Conservation (phyloP, 2,888 invertebrate species). For the Shargacucullia verbasci region DNA sequence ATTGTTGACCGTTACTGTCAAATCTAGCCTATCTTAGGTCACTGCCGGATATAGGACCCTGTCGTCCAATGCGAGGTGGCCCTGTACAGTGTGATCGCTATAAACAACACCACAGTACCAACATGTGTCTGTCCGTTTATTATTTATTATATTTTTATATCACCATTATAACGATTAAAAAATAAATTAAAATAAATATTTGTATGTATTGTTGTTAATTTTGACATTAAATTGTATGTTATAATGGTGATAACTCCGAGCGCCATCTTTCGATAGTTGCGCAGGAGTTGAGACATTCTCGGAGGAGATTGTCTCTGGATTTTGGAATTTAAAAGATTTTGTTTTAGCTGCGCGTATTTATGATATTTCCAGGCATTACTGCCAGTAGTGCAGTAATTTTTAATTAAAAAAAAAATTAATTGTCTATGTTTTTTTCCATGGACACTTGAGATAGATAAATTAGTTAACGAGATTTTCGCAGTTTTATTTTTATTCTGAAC, state of each 20-base stretch:
- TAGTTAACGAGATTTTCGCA: not conserved
- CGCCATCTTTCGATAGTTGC: slow-evolving; percentile 22
- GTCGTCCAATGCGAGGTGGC: too few relatives aligned
- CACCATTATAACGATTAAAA: slow-evolving; percentile 40
- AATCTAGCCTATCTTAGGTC: too few relatives aligned
- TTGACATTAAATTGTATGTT: slow-evolving; percentile 12
- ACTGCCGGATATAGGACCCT: too few relatives aligned
- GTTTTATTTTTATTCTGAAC: too few relatives aligned
- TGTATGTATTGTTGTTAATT: not conserved
- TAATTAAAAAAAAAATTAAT: not conserved
- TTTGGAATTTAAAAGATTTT: not conserved
- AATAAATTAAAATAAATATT: not conserved
- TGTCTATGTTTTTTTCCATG: slow-evolving; percentile 5
- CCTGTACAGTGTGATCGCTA: not conserved
- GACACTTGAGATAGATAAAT: not conserved
- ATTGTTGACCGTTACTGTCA: too few relatives aligned
- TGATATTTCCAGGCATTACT: not conserved
- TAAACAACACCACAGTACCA: slow-evolving; percentile 6
- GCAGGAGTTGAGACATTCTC: slow-evolving; percentile 56
- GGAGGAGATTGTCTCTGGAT: slow-evolving; percentile 50
- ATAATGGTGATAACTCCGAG: slow-evolving; percentile 39
- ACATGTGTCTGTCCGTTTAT: slow-evolving; percentile 20
- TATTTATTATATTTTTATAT: slow-evolving; percentile 25
- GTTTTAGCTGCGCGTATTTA: not conserved
- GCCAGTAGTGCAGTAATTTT: not conserved